Evolutionary conservation across 2,888 invertebrate species (phyloP), one percentile per base, ranked within the genome.

Genomic region (Callosobruchus maculatus): DNA sequence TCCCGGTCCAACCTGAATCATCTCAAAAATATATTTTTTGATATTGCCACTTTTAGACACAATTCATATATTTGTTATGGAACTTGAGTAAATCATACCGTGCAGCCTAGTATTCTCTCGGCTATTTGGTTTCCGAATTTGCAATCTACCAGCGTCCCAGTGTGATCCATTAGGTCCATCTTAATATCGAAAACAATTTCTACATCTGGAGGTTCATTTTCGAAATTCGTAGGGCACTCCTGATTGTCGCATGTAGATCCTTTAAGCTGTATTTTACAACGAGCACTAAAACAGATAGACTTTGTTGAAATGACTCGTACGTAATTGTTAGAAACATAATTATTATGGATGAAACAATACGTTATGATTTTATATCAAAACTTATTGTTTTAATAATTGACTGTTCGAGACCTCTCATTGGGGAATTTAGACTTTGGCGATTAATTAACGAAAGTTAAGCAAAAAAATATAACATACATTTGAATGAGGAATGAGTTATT

Each of bases 141-240:
- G 71, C 92, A 86, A 76, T 88, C 91, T 0, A 85, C 83, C 21
- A 94, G 79, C 26, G 92, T 91, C 9, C 93, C 93, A 0, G 93
- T 93, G 77, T 93, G 93, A 84, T 94, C 94, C 9, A 91, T 88
- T 67, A 93, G 87, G 2, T 89, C 89, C 0, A 94, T 87, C 73
- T 88, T 88, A n/a, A 94, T 85, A 80, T 93, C 92, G 74, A 90
- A 90, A 69, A 84, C 86, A 67, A 85, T 81, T 72, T 85, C 86
- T 82, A 88, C 82, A 78, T 79, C 85, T 73, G 70, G 82, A 78
- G 71, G 82, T 75, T 83, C 83, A 22, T 78, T 79, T 20, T 84
- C 85, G 26, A 81, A 82, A 68, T 82, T 82, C 2, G 82, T 82
- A 2, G 84, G 82, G 80, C 89, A 89, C 49, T 86, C 84, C 0